Conservation (phyloP, 2,113 vertebrate genomes). For the Tragelaphus strepsiceros region DNA sequence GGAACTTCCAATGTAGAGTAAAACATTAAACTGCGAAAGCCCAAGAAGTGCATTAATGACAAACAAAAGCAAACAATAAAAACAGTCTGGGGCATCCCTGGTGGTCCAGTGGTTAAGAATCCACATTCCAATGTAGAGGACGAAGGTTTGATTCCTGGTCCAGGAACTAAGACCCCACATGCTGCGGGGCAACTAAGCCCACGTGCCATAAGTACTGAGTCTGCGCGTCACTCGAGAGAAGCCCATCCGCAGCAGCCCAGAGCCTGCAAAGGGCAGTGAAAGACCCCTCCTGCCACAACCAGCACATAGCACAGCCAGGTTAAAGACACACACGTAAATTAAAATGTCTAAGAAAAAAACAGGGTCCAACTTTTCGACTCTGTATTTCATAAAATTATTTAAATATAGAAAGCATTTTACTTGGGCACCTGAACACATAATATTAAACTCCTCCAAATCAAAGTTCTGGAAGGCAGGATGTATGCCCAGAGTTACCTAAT, state of each 20-base stretch:
- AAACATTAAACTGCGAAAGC: background rate
- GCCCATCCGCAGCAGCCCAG: background rate
- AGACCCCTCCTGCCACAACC: background rate
- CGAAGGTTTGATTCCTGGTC: background rate
- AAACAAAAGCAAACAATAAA: background rate
- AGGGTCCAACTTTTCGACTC: background rate
- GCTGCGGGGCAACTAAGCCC: background rate
- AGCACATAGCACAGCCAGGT: background rate
- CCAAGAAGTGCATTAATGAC: background rate
- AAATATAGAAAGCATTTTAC: background rate
- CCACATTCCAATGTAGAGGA: background rate
- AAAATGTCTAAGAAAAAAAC: background rate
- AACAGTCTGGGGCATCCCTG: background rate
- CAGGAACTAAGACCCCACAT: background rate
- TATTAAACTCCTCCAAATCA: background rate
- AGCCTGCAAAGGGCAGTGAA: background rate
- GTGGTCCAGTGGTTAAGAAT: background rate
- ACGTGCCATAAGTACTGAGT: accelerated
- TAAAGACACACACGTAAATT: background rate
- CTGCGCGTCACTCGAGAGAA: background rate
- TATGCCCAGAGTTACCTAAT: background rate
- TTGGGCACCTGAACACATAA: background rate
- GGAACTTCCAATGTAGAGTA: background rate
- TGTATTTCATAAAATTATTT: background rate
- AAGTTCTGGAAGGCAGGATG: background rate